phyloP scores from a whole-genome alignment of 1,140 invertebrate species.

The Drosophila murphyi region DNA sequence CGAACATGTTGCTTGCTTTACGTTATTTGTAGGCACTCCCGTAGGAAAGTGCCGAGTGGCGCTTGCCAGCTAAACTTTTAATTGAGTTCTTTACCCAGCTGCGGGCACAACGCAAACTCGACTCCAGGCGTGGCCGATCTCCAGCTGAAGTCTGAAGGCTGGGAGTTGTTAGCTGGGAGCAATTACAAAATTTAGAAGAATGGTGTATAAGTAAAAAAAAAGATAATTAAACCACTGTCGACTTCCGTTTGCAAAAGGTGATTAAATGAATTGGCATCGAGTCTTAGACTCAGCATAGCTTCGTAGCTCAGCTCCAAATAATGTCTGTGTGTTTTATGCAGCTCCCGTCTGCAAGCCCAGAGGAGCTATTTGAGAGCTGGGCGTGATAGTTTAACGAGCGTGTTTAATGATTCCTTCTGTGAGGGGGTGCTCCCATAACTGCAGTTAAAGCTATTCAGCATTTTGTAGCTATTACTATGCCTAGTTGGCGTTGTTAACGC shows the following conservation, averaged over 20 bases:
- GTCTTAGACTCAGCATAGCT: neutral
- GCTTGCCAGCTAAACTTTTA: conserved; percentile 21
- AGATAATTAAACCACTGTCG: conserved; percentile 7
- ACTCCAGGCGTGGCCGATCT: conserved; percentile 1
- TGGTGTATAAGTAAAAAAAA: neutral
- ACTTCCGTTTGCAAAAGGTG: conserved; percentile 32
- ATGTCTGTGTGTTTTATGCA: conserved; percentile 23
- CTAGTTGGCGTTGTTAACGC: conserved; percentile 3
- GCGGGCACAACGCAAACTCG: conserved; percentile 11
- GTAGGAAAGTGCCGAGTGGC: neutral
- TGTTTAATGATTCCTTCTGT: conserved; percentile 11
- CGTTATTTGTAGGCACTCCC: neutral
- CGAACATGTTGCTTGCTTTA: neutral
- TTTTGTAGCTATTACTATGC: conserved; percentile 19
- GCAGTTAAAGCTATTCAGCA: conserved; percentile 2
- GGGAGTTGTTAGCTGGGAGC: neutral
- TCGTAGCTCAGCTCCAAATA: conserved; percentile 3
- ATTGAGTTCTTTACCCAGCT: conserved; percentile 43
- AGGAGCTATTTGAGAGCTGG: neutral
- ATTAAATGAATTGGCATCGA: conserved; percentile 30
- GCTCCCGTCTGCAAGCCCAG: neutral
- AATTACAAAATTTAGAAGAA: conserved; percentile 1
- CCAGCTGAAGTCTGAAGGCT: conserved; percentile 1
- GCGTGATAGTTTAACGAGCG: conserved; percentile 12
- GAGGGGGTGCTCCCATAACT: neutral